phyloP scores from a whole-genome alignment of 1,140 invertebrate species.

The Drosophila insularis region DNA sequence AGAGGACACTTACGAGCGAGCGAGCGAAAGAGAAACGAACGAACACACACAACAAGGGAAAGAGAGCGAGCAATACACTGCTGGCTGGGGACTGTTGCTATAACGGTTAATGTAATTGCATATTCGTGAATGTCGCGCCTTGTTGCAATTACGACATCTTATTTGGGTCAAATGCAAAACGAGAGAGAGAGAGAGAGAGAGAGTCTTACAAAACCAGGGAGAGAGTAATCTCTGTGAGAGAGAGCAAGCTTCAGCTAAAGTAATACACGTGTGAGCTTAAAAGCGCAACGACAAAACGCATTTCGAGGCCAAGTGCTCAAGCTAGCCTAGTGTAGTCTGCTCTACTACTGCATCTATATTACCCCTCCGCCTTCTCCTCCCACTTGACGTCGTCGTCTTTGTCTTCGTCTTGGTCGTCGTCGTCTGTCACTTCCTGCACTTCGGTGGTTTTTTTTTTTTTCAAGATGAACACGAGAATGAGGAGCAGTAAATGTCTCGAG shows the following conservation, averaged over 20 bases:
- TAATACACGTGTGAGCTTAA: constrained; percentile 30
- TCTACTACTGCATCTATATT: too few relatives aligned
- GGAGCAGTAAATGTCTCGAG: constrained; percentile 27
- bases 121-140: constrained; percentile 71
- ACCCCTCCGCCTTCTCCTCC: too few relatives aligned
- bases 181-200: constrained; percentile 35
- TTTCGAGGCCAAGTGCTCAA: constrained; percentile 73
- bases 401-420: background rate
- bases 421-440: constrained; percentile 65
- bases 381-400: too few relatives aligned
- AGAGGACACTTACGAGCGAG: background rate
- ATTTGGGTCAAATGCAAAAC: constrained; percentile 67
- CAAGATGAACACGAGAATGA: background rate
- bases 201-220: constrained; percentile 30
- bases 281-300: constrained; percentile 28
- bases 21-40: background rate
- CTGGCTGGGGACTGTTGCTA: constrained; percentile 56
- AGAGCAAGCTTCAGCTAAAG: constrained; percentile 30
- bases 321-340: constrained; percentile 25
- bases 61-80: background rate
- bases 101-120: constrained; percentile 64
- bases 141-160: constrained; percentile 78
- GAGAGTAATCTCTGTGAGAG: constrained; percentile 18
- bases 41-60: background rate
- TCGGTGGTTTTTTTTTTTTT: background rate